Evolutionary conservation across 2,888 invertebrate genomes (phyloP).

Genomic region (Ophion obscuratus): DNA sequence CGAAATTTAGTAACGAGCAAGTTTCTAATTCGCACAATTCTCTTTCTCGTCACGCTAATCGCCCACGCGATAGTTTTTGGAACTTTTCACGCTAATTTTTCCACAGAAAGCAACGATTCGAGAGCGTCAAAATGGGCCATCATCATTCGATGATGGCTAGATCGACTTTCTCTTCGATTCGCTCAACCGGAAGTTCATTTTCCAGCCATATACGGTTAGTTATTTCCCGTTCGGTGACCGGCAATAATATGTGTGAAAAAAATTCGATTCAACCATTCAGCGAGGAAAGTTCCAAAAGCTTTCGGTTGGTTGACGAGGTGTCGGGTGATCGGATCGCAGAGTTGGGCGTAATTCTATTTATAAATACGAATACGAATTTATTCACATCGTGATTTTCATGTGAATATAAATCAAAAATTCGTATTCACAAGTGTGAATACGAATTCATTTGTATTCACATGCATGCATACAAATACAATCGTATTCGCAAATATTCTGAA

Average conservation of each 20-base stretch:
- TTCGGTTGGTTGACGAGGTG: too few species aligned
- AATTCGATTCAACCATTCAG: not conserved
- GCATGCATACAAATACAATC: too few species aligned
- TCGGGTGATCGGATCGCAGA: too few species aligned
- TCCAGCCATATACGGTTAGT: not conserved
- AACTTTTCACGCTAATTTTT: not conserved
- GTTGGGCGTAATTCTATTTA: too few species aligned
- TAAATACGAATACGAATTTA: too few species aligned
- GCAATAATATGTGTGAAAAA: not conserved
- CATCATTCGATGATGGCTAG: not conserved
- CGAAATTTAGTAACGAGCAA: not conserved
- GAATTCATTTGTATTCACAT: too few species aligned
- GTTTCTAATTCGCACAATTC: not conserved
- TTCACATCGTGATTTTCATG: too few species aligned
- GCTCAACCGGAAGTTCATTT: not conserved
- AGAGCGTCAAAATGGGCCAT: not conserved
- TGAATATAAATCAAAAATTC: too few species aligned
- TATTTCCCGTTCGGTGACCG: not conserved
- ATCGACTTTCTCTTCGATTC: not conserved
- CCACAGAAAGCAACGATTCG: not conserved
- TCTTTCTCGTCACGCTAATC: not conserved
- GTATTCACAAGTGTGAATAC: too few species aligned
- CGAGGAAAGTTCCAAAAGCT: not conserved
- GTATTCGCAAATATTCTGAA: too few species aligned
- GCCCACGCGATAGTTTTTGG: not conserved